Evolutionary conservation across 23 tunicate genomes (phyloP).

Genomic region (Trididemnum miniatum): DNA sequence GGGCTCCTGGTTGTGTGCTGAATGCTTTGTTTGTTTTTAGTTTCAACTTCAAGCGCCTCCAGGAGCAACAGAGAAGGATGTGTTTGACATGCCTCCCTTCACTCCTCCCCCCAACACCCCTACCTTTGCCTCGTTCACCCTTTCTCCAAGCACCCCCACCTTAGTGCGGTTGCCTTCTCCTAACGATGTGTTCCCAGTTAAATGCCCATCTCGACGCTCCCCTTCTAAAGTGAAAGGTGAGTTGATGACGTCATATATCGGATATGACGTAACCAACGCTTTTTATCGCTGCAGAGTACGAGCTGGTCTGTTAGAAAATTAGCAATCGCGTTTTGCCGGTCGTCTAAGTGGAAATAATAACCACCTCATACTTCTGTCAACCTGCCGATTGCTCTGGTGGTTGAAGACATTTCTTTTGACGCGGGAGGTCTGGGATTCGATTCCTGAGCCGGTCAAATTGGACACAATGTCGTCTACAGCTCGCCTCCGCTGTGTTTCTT

Average conservation of each 20-base stretch:
- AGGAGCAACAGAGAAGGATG: constrained; percentile 19
- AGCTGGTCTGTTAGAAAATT: too few relatives aligned
- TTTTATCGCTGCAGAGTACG: too few relatives aligned
- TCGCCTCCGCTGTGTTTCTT: too few relatives aligned
- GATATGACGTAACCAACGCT: not conserved
- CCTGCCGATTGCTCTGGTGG: too few relatives aligned
- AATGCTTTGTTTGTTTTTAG: not conserved
- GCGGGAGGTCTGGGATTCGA: too few relatives aligned
- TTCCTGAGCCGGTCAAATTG: too few relatives aligned
- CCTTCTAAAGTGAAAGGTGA: not conserved
- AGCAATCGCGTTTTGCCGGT: too few relatives aligned
- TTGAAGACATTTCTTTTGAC: too few relatives aligned
- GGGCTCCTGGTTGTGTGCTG: too few relatives aligned
- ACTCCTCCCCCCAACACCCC: constrained; percentile 8
- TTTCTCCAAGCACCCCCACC: not conserved
- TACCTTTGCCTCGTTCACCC: constrained; percentile 4
- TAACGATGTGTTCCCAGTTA: constrained; percentile 17
- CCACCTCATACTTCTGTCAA: too few relatives aligned
- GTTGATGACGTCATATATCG: not conserved
- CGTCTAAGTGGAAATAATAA: too few relatives aligned
- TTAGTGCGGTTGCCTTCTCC: constrained; percentile 26
- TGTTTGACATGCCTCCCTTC: constrained; percentile 35
- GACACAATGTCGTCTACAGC: too few relatives aligned
- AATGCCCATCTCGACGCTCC: constrained; percentile 14
- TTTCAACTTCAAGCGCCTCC: constrained; percentile 19